Base-by-base conservation (phyloP, 2,797 vertebrate species). In the Callimico goeldii region DNA sequence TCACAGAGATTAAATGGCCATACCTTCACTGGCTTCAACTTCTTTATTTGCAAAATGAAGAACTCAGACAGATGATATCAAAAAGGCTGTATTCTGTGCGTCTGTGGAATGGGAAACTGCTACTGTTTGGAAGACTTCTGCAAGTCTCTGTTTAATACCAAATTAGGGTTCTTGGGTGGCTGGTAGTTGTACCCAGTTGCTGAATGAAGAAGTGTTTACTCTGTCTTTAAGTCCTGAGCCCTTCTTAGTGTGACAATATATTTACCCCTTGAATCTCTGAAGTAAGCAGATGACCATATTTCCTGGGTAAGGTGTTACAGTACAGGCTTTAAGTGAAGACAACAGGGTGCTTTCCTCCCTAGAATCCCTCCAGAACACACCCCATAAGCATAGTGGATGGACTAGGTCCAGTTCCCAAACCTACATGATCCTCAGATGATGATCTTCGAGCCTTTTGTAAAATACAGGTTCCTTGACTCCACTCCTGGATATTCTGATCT, bases 11-110 rank as follows among this genome's bases (percentile, higher is more conserved):
- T 7, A 2, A 28, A 41, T 17, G 24, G 14, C n/a, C 14, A 48
- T 13, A 48, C 30, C 8, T 30, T 57, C 36, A 33, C 0, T 36
- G 11, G 33, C 36, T 90, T 90, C 19, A 72, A 7, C 43, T 87
- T 93, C 55, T 61, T 95, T 55, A 89, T 43, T 39, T 92, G 55
- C 39, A 73, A 9, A 94, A 83, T 39, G 52, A 84, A 88, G 14
- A 77, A 84, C 76, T 39, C 4, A 30, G 52, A 4, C 57, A 92
- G 36, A 7, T 20, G 1, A 83, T 46, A 39, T 75, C 30, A 30
- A 82, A 96, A 57, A 79, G 55, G 36, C 30, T 76, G 0, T 24
- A 64, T 55, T 67, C 57, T 93, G 26, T 93, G 48, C 13, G 30
- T 22, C 55, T 67, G 36, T 30, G n/a, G 22, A 64, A 43, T 48